Evolutionary conservation across 1,140 invertebrate species (phyloP), one percentile per base, ranked within the genome.

Genomic region (Whitmania pigra): DNA sequence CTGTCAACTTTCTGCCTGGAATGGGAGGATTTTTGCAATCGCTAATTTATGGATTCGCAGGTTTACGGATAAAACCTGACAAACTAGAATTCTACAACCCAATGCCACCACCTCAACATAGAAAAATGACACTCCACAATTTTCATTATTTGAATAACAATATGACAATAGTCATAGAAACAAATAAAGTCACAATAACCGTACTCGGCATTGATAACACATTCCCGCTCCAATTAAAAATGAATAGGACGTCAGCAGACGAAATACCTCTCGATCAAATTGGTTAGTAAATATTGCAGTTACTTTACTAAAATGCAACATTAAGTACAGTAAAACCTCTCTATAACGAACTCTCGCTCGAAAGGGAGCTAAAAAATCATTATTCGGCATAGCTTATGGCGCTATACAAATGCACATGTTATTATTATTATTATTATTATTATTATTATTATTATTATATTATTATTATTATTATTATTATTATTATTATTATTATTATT

Each of bases 11-110:
- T 29, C 73, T 74, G 0, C 73, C 73, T 25, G 73, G 73, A 54
- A 74, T 74, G 73, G 73, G 70, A 11, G 73, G 20, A 29, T 74
- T 72, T 53, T 53, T 74, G 13, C 73, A 74, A 53, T 74, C 73
- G 29, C 63, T 74, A 18, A 72, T 74, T 40, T 74, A 72, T 66
- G 73, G 73, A 36, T 74, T 74, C 53, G 73, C 29, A 68, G 73
- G 73, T 11, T 40, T 74, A 20, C 73, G 73, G 15, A 72, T 74
- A 25, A 31, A 69, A 49, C 73, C 73, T 18, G 57, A 74, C 54
- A 72, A 36, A 53, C 29, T 74, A 22, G 73, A 74, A 54, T 72
- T 74, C 36, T 53, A 53, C 66, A 53, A 69, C 27, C 73, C 73
- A 20, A 71, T 53, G 31, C 73, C 73, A n/a, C 73, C 73, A 4